Evolutionary conservation across 2,888 invertebrate genomes (phyloP).

Genomic region (Melanostoma mellinum): DNA sequence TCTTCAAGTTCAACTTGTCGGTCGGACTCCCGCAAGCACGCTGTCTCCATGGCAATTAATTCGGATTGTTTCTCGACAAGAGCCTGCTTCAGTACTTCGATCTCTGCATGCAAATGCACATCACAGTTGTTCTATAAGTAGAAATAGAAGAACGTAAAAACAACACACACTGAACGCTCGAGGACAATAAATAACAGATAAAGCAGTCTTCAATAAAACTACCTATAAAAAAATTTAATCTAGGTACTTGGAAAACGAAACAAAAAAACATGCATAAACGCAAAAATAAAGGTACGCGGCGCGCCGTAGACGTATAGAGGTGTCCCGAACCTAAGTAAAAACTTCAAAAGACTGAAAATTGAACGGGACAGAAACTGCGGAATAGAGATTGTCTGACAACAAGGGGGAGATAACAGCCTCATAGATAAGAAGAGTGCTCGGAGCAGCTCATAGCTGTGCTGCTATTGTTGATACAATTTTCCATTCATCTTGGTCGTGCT

Average conservation of each 20-base stretch:
- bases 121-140: conserved; percentile 79
- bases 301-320: conserved; percentile 5
- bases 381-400: conserved; percentile 55
- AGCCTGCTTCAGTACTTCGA: conserved; percentile 92
- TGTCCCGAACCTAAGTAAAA: conserved; percentile 53
- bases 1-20: conserved; percentile 91
- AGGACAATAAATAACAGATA: conserved; percentile 61
- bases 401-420: conserved; percentile 49
- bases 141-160: conserved; percentile 51
- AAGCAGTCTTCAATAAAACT: conserved; percentile 47
- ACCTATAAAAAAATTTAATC: conserved; percentile 10
- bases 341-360: conserved; percentile 60
- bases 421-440: conserved; percentile 52
- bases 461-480: conserved; percentile 26
- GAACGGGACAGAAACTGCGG: conserved; percentile 45
- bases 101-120: conserved; percentile 92
- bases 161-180: conserved; percentile 54
- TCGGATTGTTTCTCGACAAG: conserved; percentile 91
- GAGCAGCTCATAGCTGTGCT: conserved; percentile 7
- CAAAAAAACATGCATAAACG: conserved; percentile 38
- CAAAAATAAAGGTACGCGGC: conserved; percentile 24
- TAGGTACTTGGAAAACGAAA: conserved; percentile 24
- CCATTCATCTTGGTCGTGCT: conserved; percentile 50
- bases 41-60: conserved; percentile 93
- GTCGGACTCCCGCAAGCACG: conserved; percentile 91